phyloP scores from a whole-genome alignment of 1,140 invertebrate genomes.

The Nautilus pompilius region DNA sequence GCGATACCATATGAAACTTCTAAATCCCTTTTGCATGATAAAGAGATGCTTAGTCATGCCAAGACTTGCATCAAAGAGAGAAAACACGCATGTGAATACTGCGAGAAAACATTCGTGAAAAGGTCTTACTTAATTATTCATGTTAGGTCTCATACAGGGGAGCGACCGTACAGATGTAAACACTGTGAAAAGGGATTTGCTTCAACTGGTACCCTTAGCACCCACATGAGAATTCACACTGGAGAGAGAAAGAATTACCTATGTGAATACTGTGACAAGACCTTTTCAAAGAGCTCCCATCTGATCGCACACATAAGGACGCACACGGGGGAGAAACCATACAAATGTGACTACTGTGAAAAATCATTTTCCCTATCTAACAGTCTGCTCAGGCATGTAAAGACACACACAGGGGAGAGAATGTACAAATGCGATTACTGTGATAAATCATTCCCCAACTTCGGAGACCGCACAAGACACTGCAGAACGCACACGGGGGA shows the following conservation, averaged over 20 bases:
- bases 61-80: too few relatives aligned
- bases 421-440: neutral
- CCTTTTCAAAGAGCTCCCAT: neutral
- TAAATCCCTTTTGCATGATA: too few relatives aligned
- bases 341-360: neutral
- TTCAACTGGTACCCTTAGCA: slow-evolving; percentile 89
- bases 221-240: slow-evolving; percentile 92
- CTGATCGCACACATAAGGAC: neutral
- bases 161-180: slow-evolving; percentile 76
- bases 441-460: neutral
- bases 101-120: too few relatives aligned
- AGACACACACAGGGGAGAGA: neutral
- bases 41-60: too few relatives aligned
- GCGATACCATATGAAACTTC: too few relatives aligned
- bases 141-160: slow-evolving; percentile 70
- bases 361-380: neutral
- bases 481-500: neutral
- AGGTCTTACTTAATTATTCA: too few relatives aligned
- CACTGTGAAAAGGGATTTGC: slow-evolving; percentile 83
- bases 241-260: slow-evolving; percentile 36
- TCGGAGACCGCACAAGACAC: neutral
- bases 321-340: neutral
- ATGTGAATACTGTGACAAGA: neutral
- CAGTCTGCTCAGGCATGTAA: neutral
- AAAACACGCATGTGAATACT: too few relatives aligned